Conservation (phyloP, 1,140 invertebrate genomes). For the Portunus trituberculatus region DNA sequence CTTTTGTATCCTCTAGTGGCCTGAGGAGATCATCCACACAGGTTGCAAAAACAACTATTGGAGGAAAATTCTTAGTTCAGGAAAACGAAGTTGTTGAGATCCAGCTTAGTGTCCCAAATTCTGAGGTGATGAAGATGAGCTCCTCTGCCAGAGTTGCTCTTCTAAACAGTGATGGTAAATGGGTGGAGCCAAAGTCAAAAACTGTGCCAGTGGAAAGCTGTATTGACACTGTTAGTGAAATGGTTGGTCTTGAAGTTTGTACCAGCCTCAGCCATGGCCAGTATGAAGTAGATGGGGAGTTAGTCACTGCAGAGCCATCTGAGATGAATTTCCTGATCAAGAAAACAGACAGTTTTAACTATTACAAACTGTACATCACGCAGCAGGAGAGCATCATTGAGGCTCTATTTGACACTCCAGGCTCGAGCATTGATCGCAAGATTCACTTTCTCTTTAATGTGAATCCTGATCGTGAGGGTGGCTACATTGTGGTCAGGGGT, state of each 20-base stretch:
- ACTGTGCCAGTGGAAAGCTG: not conserved
- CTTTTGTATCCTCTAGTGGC: conserved; percentile 52
- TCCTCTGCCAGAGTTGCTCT: conserved; percentile 39
- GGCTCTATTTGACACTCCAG: conserved; percentile 58
- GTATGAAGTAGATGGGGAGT: not conserved
- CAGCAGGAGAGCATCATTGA: conserved; percentile 48
- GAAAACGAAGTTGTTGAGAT: conserved; percentile 29
- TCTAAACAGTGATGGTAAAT: conserved; percentile 16
- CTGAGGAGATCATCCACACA: conserved; percentile 51
- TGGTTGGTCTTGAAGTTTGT: conserved; percentile 48
- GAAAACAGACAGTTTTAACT: conserved; percentile 60
- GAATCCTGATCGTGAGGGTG: conserved; percentile 32
- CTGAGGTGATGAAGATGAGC: conserved; percentile 55
- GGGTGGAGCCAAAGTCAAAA: conserved; percentile 22
- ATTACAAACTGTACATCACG: conserved; percentile 58
- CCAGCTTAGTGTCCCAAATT: conserved; percentile 9
- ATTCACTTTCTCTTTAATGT: conserved; percentile 58
- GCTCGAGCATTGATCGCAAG: conserved; percentile 56
- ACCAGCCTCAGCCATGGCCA: not conserved
- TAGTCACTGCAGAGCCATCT: conserved; percentile 33
- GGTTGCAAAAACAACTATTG: conserved; percentile 33
- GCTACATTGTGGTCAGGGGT: conserved; percentile 45
- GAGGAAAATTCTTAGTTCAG: conserved; percentile 43
- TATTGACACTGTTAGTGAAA: conserved; percentile 31
- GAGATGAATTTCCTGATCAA: conserved; percentile 34